These are phyloP conservation scores for Plutella xylostella DNA, from an alignment of 2,888 invertebrate species.

Conservation along the genomic window DNA sequence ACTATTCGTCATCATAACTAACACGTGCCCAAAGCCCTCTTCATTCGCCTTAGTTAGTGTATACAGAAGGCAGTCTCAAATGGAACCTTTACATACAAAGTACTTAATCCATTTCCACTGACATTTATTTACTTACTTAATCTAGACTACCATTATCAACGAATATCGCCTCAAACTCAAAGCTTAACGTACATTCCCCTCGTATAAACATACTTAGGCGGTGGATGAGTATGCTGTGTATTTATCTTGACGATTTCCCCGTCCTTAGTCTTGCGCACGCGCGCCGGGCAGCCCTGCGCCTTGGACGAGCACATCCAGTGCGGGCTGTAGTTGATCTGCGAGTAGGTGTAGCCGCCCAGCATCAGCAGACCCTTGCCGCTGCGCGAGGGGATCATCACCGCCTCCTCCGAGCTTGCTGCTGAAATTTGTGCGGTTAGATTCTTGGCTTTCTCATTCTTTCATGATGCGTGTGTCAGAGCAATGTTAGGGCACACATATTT, in stretches of 20 bases:
- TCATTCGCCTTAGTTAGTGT: too few relatives aligned
- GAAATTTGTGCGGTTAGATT: too few relatives aligned
- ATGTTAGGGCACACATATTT: too few relatives aligned
- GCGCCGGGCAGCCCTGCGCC: conserved; percentile 23
- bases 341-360: conserved; percentile 30
- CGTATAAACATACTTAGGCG: conserved; percentile 21
- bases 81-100: too few relatives aligned
- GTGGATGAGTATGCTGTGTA: conserved; percentile 22
- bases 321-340: conserved; percentile 27
- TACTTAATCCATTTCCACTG: too few relatives aligned
- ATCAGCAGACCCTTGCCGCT: conserved; percentile 32
- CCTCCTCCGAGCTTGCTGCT: conserved; percentile 28
- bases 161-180: conserved; percentile 1
- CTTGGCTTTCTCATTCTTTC: too few relatives aligned
- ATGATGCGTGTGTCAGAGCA: too few relatives aligned
- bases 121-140: too few relatives aligned
- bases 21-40: too few relatives aligned
- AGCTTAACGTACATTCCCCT: conserved; percentile 22
- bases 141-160: too few relatives aligned
- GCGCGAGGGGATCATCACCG: conserved; percentile 41
- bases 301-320: conserved; percentile 36
- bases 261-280: conserved; percentile 18
- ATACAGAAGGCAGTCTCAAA: too few relatives aligned
- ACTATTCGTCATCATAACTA: too few relatives aligned
- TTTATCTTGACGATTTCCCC: conserved; percentile 19